These are phyloP conservation scores for Dinomys branickii DNA, from an alignment of 2,113 vertebrate species.

Conservation along the genomic window DNA sequence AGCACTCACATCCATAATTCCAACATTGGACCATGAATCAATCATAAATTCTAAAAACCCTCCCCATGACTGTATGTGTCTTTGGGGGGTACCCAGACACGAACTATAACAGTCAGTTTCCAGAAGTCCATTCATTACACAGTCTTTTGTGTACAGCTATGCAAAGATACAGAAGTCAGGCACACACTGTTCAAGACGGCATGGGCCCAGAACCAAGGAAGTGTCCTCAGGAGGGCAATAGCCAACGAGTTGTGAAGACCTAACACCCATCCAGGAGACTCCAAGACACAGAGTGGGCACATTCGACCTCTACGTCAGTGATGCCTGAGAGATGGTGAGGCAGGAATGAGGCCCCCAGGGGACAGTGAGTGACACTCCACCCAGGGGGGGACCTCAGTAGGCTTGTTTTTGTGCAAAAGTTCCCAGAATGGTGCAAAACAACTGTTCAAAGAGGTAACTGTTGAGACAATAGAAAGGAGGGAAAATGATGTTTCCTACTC, in stretches of 20 bases:
- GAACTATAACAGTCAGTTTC: neutral
- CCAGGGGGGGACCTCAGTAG: neutral
- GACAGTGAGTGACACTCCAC: neutral
- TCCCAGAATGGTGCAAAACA: neutral
- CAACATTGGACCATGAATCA: too few relatives aligned
- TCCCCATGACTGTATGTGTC: too few relatives aligned
- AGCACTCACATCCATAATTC: too few relatives aligned
- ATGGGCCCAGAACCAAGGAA: neutral
- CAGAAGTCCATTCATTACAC: neutral
- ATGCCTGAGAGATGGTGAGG: rapidly evolving
- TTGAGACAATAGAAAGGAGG: neutral
- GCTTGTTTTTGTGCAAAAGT: neutral
- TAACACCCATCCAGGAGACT: rapidly evolving
- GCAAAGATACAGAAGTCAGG: neutral
- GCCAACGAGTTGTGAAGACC: neutral
- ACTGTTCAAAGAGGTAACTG: neutral
- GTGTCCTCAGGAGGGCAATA: neutral
- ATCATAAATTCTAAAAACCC: too few relatives aligned
- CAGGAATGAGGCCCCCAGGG: neutral
- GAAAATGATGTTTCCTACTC: neutral
- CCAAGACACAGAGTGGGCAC: neutral
- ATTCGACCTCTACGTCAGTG: neutral
- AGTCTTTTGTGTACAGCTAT: neutral
- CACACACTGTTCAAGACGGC: neutral
- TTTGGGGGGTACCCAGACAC: too few relatives aligned